phyloP scores from a whole-genome alignment of 2,888 invertebrate species.

The Eudasyphora cyanicolor region DNA sequence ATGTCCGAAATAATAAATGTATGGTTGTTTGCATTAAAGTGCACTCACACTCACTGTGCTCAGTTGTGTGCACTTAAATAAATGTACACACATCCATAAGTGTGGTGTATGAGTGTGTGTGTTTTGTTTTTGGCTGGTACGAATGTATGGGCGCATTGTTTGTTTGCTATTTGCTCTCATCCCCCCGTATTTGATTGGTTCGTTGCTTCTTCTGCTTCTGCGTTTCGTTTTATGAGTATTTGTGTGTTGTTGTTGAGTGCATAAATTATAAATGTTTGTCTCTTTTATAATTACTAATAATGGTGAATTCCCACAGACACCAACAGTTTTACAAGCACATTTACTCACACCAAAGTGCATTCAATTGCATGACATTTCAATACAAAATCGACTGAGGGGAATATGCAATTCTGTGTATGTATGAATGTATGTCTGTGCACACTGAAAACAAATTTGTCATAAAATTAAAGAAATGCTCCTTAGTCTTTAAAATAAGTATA shows the following conservation, averaged over 20 bases:
- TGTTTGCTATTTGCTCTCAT: constrained; percentile 31
- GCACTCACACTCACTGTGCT: background rate
- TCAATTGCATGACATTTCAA: background rate
- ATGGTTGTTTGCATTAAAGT: no score
- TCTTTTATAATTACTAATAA: constrained; percentile 54
- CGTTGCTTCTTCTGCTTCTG: constrained; percentile 34
- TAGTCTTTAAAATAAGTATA: no score
- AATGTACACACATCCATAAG: background rate
- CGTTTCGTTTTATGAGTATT: constrained; percentile 8
- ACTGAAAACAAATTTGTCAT: no score
- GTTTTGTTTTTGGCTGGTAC: no score
- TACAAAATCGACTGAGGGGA: background rate
- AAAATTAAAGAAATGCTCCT: no score
- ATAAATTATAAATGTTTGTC: constrained; percentile 53
- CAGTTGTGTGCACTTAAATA: background rate
- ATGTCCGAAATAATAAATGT: background rate
- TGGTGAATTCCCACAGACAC: background rate
- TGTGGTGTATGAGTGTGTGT: background rate
- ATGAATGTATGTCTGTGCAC: background rate
- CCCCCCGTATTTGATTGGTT: constrained; percentile 53
- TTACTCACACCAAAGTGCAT: background rate
- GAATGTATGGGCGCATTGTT: background rate
- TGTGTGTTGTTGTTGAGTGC: constrained; percentile 26
- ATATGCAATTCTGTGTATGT: background rate
- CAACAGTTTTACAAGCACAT: background rate